Base-by-base conservation (phyloP, 1,140 invertebrate genomes). In the Drosophila jambulina region DNA sequence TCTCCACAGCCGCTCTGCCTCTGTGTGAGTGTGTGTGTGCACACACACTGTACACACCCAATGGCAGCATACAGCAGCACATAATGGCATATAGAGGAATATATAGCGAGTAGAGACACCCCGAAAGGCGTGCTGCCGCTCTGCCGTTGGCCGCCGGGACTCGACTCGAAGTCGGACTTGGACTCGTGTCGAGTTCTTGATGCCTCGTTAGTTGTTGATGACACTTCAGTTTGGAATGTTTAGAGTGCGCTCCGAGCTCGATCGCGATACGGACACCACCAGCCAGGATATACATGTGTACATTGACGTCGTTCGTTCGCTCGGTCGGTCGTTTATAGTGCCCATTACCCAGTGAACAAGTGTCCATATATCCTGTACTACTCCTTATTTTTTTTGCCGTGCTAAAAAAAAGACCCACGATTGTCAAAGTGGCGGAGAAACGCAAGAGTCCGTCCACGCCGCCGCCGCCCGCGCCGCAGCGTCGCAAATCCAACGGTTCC, bases 181-280 rank as follows among this genome's bases (percentile, higher is more conserved):
- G 82, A 81, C 82, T 91, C 84, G 87, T 91, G 87, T 86, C 78
- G 91, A 91, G 91, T 91, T 91, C 91, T 91, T 92, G 80, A 90
- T 91, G 78, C 83, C 82, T 92, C 88, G 91, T 92, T 92, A 92
- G 91, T 92, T 92, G 90, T 92, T 91, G 91, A 92, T 91, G 91
- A 92, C 91, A 92, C 91, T 92, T 92, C 91, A 92, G 75, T 83
- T 92, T 90, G 91, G 82, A 91, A 91, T 82, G 91, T 92, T 77
- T 84, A 86, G 86, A 91, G 82, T 92, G 90, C 90, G 82, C 67
- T 63, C 34, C 60, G 60, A 63, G 34, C 34, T 25, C 53, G 23
- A 56, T 56, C 53, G 53, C 53, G 53, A 56, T 56, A 56, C 53
- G 53, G 53, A 56, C 34, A 38, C 34, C 34, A 12, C 29, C 21